Evolutionary conservation across 1,140 invertebrate species (phyloP).

Genomic region (Bilobella aurantiaca): DNA sequence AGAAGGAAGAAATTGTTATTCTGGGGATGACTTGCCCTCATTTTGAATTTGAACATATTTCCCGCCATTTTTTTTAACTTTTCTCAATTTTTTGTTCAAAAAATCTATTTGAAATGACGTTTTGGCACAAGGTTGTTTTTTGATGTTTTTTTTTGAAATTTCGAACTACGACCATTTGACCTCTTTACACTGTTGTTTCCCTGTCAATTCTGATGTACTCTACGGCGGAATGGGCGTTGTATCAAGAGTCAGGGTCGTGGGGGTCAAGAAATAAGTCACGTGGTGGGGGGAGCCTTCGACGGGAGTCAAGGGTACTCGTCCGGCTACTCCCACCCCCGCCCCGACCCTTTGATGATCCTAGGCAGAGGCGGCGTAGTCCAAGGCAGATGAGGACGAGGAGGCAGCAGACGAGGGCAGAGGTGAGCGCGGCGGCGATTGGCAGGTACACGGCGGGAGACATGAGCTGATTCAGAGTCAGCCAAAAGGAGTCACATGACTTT

Average conservation of each 20-base stretch:
- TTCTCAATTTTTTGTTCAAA: no score
- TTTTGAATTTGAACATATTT: no score
- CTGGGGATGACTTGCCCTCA: no score
- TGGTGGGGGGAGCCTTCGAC: conserved; percentile 42
- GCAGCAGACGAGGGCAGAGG: conserved; percentile 32
- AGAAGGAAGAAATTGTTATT: no score
- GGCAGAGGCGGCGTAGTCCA: conserved; percentile 17
- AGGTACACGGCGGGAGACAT: conserved; percentile 35
- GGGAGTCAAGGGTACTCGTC: conserved; percentile 29
- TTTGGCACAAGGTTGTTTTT: no score
- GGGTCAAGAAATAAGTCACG: conserved; percentile 51
- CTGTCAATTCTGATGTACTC: conserved; percentile 79
- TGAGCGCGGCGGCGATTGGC: conserved; percentile 15
- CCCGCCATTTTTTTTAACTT: no score
- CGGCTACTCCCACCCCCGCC: conserved; percentile 9
- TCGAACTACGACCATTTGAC: no score
- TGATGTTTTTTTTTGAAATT: no score
- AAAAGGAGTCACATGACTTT: conserved; percentile 34
- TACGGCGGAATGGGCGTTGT: conserved; percentile 60
- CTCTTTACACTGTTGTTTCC: conserved; percentile 63
- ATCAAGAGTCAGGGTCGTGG: conserved; percentile 55
- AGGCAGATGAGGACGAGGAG: conserved; percentile 28
- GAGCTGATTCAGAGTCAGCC: conserved; percentile 31
- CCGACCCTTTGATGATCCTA: not conserved
- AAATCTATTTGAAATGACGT: no score